Conservation (phyloP, 2,888 invertebrate genomes). For the Graphium colonna region DNA sequence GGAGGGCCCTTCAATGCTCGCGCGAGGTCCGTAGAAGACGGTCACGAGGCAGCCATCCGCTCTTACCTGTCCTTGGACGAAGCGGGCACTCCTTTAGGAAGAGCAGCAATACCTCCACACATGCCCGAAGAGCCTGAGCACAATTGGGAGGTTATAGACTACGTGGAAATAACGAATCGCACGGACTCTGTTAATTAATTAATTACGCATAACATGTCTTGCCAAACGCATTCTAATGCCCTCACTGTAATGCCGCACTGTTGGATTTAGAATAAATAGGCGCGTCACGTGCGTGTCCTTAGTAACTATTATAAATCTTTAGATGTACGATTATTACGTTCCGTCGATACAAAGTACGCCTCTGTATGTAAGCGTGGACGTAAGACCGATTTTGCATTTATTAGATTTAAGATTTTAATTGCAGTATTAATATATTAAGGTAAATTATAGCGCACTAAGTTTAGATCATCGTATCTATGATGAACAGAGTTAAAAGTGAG, state of each 20-base stretch:
- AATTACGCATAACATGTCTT: constrained; percentile 4
- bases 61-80: constrained; percentile 82
- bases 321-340: constrained; percentile 19
- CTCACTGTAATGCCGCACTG: constrained; percentile 9
- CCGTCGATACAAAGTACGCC: constrained; percentile 8
- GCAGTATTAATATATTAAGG: constrained; percentile 21
- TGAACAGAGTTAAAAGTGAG: too few relatives aligned
- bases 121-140: constrained; percentile 74
- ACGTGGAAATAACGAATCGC: constrained; percentile 72
- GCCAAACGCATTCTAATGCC: constrained; percentile 17
- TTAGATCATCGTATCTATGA: background rate
- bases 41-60: constrained; percentile 76
- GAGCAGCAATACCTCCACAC: constrained; percentile 74
- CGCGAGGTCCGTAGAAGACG: constrained; percentile 60
- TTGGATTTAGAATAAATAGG: background rate
- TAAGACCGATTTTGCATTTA: constrained; percentile 17
- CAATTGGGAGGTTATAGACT: constrained; percentile 85
- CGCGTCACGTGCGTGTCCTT: constrained; percentile 18
- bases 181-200: constrained; percentile 5
- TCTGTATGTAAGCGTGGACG: constrained; percentile 5
- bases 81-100: constrained; percentile 81
- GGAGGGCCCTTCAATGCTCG: constrained; percentile 83
- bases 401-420: constrained; percentile 16
- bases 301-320: constrained; percentile 19
- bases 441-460: background rate